Evolutionary conservation across 2,113 vertebrate genomes (phyloP).

Genomic region (Poeciliopsis occidentalis): DNA sequence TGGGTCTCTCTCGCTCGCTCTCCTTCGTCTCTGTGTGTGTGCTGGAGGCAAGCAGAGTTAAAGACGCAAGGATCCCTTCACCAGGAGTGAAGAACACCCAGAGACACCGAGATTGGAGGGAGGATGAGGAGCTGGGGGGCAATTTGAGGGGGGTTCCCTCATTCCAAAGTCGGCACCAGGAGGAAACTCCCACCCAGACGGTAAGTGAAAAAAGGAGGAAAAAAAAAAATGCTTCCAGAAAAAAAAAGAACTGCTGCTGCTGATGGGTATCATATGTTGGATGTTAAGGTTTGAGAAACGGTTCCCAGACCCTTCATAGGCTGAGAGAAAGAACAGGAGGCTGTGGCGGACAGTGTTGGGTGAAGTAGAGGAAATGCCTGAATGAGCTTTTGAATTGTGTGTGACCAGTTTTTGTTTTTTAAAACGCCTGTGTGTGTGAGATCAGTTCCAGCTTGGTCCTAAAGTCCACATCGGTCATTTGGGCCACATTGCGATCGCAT

Average conservation of each 20-base stretch:
- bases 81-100: constrained; percentile 21
- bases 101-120: constrained; percentile 21
- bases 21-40: constrained; percentile 22
- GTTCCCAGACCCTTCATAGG: constrained; percentile 78
- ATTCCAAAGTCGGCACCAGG: constrained; percentile 66
- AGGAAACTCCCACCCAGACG: constrained; percentile 82
- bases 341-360: constrained; percentile 1
- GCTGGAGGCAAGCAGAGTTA: constrained; percentile 34
- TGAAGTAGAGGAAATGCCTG: constrained; percentile 10
- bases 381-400: neutral
- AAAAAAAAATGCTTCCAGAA: constrained; percentile 41
- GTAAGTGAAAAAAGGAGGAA: constrained; percentile 79
- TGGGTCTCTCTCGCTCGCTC: constrained; percentile 25
- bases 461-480: constrained; percentile 12
- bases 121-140: neutral
- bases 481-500: no score
- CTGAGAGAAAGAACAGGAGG: constrained; percentile 10
- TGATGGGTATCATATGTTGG: constrained; percentile 83
- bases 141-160: constrained; percentile 55
- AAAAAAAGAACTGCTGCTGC: constrained; percentile 64
- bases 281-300: constrained; percentile 78
- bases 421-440: neutral
- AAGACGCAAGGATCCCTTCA: constrained; percentile 58
- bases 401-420: neutral
- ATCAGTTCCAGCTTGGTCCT: neutral